Evolutionary conservation across 1,140 invertebrate genomes (phyloP), one percentile per base, ranked within the genome.

Genomic region (Pseudomyrmex pallidus): DNA sequence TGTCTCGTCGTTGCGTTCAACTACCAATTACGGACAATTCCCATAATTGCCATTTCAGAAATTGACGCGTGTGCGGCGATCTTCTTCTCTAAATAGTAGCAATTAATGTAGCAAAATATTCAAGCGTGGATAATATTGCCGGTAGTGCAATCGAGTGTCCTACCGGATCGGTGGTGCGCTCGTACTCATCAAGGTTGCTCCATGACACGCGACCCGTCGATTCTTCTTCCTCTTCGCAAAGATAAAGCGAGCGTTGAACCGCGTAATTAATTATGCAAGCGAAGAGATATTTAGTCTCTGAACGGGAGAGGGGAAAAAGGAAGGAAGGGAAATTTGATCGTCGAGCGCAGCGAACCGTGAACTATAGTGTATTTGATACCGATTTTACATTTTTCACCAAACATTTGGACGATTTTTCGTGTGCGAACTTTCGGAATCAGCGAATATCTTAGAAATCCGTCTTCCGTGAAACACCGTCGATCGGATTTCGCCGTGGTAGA

Each of bases 201-300:
- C 57, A 5, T 10, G 73, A 48, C 35, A 1, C 4, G 15, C 13
- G 35, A 9, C 10, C 12, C 25, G 46, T 2, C 13, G 44, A 62
- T 25, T 25, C 17, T 1, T 74, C 13, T 13, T 10, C n/a, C 46
- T 44, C 12, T 3, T 35, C 5, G 35, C 72, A 17, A 59, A 3
- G 17, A 15, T 22, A 56, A 48, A 13, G 35, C 62, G 62, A 77
- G 8, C 63, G 25, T 67, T 67, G 74, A 77, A 74, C 57, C 73
- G 46, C 25, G 10, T 15, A 13, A 74, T 74, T 63, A 74, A 63
- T 74, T 74, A 74, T 74, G 59, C 48, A 63, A 74, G 57, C 73
- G 7, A 63, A 74, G 25, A 48, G 56, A 20, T 25, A 62, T 1
- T 44, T 13, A 20, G 7, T 35, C 10, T 35, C 5, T 35, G 35